Percentiles rank a stretch among this genome's conserved stretches.
Evolutionary conservation across 53 echinoderm and acorn worm species (phyloP).

Genomic region (Echinometra lucunter): DNA sequence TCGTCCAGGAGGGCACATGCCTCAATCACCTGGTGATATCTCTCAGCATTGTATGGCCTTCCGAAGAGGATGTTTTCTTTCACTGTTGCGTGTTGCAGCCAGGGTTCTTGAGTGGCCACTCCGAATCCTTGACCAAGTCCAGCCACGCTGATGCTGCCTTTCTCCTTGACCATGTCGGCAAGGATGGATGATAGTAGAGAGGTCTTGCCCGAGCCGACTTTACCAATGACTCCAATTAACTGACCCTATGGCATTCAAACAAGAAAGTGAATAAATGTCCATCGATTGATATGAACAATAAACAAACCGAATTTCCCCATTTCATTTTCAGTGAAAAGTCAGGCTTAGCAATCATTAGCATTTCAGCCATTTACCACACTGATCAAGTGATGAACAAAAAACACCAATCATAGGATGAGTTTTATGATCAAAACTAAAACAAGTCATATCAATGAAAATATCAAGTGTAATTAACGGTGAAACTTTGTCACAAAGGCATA

Average conservation of each 20-base stretch:
- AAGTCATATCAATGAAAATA: too few species aligned
- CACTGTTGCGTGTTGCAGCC: constrained; percentile 77
- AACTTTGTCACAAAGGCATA: too few species aligned
- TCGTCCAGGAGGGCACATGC: constrained; percentile 74
- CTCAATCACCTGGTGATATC: constrained; percentile 58
- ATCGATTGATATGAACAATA: too few species aligned
- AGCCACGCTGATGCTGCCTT: constrained; percentile 77
- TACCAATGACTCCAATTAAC: constrained; percentile 72
- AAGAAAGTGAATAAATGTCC: too few species aligned
- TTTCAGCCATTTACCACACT: too few species aligned
- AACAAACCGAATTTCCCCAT: too few species aligned
- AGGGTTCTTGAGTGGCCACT: constrained; percentile 72
- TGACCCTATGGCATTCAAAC: constrained; percentile 59
- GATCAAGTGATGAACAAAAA: too few species aligned
- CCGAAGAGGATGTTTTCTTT: constrained; percentile 76
- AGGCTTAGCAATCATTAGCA: too few species aligned
- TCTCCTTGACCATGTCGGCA: constrained; percentile 79
- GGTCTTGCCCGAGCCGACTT: constrained; percentile 84
- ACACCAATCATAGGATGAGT: too few species aligned
- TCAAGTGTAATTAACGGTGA: too few species aligned
- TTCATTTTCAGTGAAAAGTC: too few species aligned
- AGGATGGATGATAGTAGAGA: constrained; percentile 83
- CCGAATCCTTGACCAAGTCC: constrained; percentile 77
- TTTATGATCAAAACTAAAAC: too few species aligned
- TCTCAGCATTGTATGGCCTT: constrained; percentile 20